These are phyloP conservation scores for Aphelenchoides besseyi DNA, from an alignment of 1,140 invertebrate species.

Conservation along the genomic window DNA sequence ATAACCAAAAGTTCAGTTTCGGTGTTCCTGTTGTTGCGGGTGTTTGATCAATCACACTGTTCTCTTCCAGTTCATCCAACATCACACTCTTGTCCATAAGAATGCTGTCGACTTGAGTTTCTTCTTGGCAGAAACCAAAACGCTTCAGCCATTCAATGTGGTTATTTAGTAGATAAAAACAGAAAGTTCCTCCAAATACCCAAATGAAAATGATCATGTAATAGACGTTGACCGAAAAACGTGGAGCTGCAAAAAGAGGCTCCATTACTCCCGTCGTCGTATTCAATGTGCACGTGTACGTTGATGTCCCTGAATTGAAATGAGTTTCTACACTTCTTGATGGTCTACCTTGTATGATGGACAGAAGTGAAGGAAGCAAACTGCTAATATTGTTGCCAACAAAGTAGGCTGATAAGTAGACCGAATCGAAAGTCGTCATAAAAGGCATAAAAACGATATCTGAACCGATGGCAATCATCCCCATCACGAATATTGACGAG, in stretches of 20 bases:
- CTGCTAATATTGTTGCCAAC: slow-evolving; percentile 78
- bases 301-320: neutral
- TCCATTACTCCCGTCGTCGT: neutral
- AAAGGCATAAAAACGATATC: slow-evolving; percentile 84
- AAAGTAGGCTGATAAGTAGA: slow-evolving; percentile 71
- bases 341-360: slow-evolving; percentile 73
- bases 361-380: slow-evolving; percentile 77
- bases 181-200: neutral
- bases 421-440: slow-evolving; percentile 75
- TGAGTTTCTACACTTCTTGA: slow-evolving; percentile 4
- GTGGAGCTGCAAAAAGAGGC: neutral
- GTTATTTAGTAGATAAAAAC: neutral
- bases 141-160: neutral
- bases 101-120: neutral
- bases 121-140: neutral
- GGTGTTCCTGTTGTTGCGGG: too few species aligned
- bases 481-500: slow-evolving; percentile 74
- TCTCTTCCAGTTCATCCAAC: neutral
- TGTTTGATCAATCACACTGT: neutral
- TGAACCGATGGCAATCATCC: slow-evolving; percentile 82
- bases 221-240: neutral
- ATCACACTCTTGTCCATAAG: neutral
- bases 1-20: too few species aligned
- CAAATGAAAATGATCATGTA: neutral
- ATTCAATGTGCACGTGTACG: neutral